Evolutionary conservation across 2,888 invertebrate genomes (phyloP).

Genomic region (Chrysolina haemoptera): DNA sequence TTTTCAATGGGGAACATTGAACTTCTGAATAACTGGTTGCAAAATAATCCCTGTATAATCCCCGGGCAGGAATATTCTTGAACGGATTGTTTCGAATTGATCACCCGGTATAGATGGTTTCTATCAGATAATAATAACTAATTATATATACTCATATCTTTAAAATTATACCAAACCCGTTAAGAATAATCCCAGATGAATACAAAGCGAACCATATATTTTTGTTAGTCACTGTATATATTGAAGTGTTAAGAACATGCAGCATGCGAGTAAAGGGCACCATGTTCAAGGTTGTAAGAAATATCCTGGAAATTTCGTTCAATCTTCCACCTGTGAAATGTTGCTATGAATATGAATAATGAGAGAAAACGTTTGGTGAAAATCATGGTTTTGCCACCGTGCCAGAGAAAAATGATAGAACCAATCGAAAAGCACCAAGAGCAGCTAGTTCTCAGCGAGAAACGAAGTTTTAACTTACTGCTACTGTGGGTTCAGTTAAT

Average conservation of each 20-base stretch:
- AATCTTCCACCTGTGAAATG: background rate
- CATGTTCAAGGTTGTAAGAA: conserved; percentile 6
- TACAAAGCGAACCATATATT: background rate
- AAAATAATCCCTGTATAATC: too few relatives aligned
- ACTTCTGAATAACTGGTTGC: too few relatives aligned
- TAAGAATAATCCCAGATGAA: background rate
- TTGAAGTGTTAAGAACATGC: conserved; percentile 23
- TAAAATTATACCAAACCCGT: background rate
- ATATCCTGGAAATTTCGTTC: background rate
- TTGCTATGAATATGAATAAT: background rate
- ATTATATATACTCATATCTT: background rate
- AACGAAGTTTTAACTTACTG: conserved; percentile 5
- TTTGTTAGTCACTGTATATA: conserved; percentile 10
- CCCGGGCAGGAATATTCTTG: too few relatives aligned
- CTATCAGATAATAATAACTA: too few relatives aligned
- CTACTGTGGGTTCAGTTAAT: background rate
- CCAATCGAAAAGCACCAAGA: background rate
- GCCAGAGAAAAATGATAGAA: background rate
- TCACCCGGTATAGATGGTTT: too few relatives aligned
- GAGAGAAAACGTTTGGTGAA: background rate
- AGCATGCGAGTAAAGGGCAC: conserved; percentile 12
- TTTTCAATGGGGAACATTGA: too few relatives aligned
- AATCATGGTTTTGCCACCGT: background rate
- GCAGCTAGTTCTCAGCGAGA: background rate
- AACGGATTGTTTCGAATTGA: too few relatives aligned